Base-by-base conservation (phyloP, 2,797 vertebrate species). In the Cyprinodon diabolis region DNA sequence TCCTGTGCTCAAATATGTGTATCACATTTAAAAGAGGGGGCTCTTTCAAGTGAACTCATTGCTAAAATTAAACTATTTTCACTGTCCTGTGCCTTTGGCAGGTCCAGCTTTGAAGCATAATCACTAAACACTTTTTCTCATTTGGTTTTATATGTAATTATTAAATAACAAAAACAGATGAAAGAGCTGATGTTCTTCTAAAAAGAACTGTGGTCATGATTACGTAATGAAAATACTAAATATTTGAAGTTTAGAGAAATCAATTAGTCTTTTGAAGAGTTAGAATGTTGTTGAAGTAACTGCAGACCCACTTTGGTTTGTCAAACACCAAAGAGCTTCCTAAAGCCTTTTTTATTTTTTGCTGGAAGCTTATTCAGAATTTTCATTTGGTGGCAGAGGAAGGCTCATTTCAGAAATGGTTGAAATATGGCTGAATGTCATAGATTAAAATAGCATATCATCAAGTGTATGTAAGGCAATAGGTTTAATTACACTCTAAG, bases 111-210 rank as follows among this genome's bases (percentile, higher is more conserved):
- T 83, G 66, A 83, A 79, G 75, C 77, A 75, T 68, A 74, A 78
- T 78, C 66, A 71, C 69, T 74, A 77, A 37, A 75, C 62, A 66
- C 62, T 66, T 66, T 66, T 66, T 66, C 84, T 75, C 48, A 52
- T 82, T 87, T 78, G 66, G 25, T 76, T 87, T 86, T 68, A 74
- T 80, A 69, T 81, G 72, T 51, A 76, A 78, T 84, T 84, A 70
- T 79, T 83, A 10, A 80, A 30, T 30, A 43, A 43, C 4, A 43
- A 83, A 86, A 82, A 66, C 54, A 77, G 74, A 86, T 83, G 76
- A 78, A 68, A 83, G 74, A 77, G 12, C 12, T 12, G 8, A 35
- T 56, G 40, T 30, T 40, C 25, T 71, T 71, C 60, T 19, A 43
- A 76, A 78, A 75, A 48, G 7, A 54, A 43, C 69, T 47, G 4